A percentile compares a stretch with the other conserved stretches of the same genome.
Evolutionary conservation across 2,888 invertebrate genomes (phyloP).

Genomic region (Corbicula japonica): DNA sequence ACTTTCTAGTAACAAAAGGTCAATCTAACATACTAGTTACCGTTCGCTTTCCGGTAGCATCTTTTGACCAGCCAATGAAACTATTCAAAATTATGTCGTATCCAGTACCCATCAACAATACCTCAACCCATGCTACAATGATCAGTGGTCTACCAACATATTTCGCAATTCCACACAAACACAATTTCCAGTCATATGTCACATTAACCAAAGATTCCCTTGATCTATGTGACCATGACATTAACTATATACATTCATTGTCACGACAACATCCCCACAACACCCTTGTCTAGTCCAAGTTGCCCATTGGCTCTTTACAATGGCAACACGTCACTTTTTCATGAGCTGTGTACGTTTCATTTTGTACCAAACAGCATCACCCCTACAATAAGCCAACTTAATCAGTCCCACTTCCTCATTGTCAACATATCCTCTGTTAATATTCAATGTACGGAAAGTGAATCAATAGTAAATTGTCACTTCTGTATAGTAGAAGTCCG

Average conservation of each 20-base stretch:
- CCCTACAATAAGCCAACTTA: slow-evolving; percentile 8
- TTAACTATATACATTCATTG: slow-evolving; percentile 11
- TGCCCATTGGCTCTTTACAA: slow-evolving; percentile 1
- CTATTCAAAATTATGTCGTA: slow-evolving; percentile 16
- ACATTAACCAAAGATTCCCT: neutral
- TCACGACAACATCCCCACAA: slow-evolving; percentile 2
- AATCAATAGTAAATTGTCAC: neutral
- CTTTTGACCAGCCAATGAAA: slow-evolving; percentile 6
- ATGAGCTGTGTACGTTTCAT: slow-evolving; percentile 8
- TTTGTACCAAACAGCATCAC: neutral
- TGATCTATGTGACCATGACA: neutral
- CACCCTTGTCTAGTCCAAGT: neutral
- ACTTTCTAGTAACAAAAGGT: slow-evolving; percentile 7
- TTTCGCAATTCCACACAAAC: neutral
- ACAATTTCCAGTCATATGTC: too few relatives aligned
- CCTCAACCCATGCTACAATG: slow-evolving; percentile 6
- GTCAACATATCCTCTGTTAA: slow-evolving; percentile 6
- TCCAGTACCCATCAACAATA: slow-evolving; percentile 8
- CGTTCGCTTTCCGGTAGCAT: slow-evolving; percentile 9
- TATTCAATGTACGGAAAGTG: neutral
- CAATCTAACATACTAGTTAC: neutral
- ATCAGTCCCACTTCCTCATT: slow-evolving; percentile 9
- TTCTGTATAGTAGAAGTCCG: slow-evolving; percentile 1
- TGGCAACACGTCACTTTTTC: slow-evolving; percentile 4
- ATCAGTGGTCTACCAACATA: slow-evolving; percentile 2